Evolutionary conservation across 2,888 invertebrate genomes (phyloP), one percentile per base, ranked within the genome.

Genomic region (Machimus atricapillus): DNA sequence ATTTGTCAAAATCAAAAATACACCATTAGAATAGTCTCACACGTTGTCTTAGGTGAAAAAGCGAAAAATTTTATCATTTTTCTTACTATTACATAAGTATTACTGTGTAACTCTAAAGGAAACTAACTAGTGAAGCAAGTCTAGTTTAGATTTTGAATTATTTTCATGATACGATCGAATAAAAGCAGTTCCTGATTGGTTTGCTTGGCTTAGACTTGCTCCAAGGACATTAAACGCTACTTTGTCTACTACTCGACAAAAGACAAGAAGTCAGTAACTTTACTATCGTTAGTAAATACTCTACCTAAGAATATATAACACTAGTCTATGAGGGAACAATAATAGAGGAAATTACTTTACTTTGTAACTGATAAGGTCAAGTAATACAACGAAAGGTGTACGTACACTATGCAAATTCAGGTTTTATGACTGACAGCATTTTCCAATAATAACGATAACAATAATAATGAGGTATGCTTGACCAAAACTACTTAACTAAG

Each of bases 371-470:
- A 66, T 66, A 85, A 19, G 66, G 66, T 56, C 66, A 83, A 83
- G 40, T 40, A 66, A 83, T 37, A 46, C 82, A 66, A 66, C 66
- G 58, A 27, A 85, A 74, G 5, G 31, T 43, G 74, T 74, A 58
- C 58, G 74, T 74, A 58, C 58, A 43, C 27, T 85, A 85, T 46
- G 74, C 73, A 87, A 87, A n/a, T 85, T 87, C 87, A 85, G 87
- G 78, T 85, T 85, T 87, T 87, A 85, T 85, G 37, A 77, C 87
- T 87, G 87, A 87, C 83, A 85, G 87, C 82, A 87, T 46, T 12
- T 31, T 43, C 23, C 37, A 85, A 40, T 74, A 46, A 27, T 16
- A 37, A 85, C 73, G 23, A 19, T 85, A 46, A 66, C 66, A 66
- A 66, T 66, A 66, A 66, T 66, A 66, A 40, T 77, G 34, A 77